Evolutionary conservation across 2,888 invertebrate genomes (phyloP), one percentile per base, ranked within the genome.

Genomic region (Drosophila paramelanica): DNA sequence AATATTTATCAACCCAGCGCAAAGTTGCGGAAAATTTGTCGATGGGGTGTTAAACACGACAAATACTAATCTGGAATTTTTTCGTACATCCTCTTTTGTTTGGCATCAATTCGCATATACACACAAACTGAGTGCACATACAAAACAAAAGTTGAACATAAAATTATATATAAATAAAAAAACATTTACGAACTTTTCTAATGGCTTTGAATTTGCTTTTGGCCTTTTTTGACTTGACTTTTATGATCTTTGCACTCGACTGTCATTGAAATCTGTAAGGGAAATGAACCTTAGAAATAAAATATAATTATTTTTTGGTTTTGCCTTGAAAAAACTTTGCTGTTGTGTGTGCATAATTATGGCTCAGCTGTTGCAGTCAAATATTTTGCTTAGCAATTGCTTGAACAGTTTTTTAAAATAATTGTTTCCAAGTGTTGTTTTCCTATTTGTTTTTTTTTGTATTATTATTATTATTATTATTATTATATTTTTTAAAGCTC

Each of bases 291-390:
- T 53, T 60, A 38, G 39, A 55, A 14, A 20, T 13, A 11, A 39
- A 45, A 69, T 13, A 20, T 25, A 41, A 69, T 42, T 52, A 14
- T 8, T 52, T 20, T 14, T 51, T 59, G 14, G 36, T 59, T 60
- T 60, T 43, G 58, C 76, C 76, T 76, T 76, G 72, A 65, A 55
- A 23, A n/a, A 31, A n/a, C 38, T 49, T n/a, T 31, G 42, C 10
- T 20, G 39, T 39, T 31, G 25, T 33, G 33, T 33, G 17, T 51
- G 50, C 42, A 14, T 57, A 38, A 17, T 25, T 64, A 27, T 43
- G n/a, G 33, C 11, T 13, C 25, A 27, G 45, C 25, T 52, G 42
- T 27, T 56, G 27, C 41, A n/a, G 13, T 58, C 14, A 31, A 23
- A 53, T 53, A 36, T 33, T 36, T 36, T 43, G 31, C 20, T 36